These are phyloP conservation scores for Cololabis saira DNA, from an alignment of 2,113 vertebrate genomes.

Conservation along the genomic window DNA sequence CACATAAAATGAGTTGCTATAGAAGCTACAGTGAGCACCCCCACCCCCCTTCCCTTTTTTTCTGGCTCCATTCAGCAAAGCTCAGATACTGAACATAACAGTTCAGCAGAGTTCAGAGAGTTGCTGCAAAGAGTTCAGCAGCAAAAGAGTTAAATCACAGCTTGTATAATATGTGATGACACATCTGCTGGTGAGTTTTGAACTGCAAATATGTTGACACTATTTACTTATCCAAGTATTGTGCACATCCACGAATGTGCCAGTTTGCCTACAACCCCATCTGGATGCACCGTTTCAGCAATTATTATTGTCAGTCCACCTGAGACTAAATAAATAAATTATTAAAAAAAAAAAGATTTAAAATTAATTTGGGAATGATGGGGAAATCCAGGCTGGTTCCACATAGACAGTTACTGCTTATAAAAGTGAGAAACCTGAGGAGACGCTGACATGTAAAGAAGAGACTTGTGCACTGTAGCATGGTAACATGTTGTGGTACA, in stretches of 20 bases:
- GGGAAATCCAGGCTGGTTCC: not conserved
- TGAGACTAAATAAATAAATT: not conserved
- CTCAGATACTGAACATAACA: too few species aligned
- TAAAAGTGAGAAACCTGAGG: not conserved
- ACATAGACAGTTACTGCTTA: not conserved
- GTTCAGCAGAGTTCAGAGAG: too few species aligned
- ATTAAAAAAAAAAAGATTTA: too few species aligned
- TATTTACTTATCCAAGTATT: constrained; percentile 43
- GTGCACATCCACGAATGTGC: not conserved
- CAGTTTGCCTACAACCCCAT: too few species aligned
- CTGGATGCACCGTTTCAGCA: too few species aligned
- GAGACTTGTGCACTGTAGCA: not conserved
- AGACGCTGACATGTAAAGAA: not conserved
- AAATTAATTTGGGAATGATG: not conserved
- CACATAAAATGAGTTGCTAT: too few species aligned
- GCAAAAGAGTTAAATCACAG: constrained; percentile 27
- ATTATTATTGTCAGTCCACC: not conserved
- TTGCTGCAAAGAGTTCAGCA: too few species aligned
- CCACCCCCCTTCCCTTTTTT: too few species aligned
- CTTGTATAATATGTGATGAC: constrained; percentile 36
- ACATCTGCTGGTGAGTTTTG: constrained; percentile 25
- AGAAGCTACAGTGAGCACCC: too few species aligned
- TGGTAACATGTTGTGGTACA: not conserved
- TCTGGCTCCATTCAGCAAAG: too few species aligned
- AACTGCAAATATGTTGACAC: constrained; percentile 35